Base-by-base conservation (phyloP, 2,888 invertebrate species). In the Lithosia quadra region DNA sequence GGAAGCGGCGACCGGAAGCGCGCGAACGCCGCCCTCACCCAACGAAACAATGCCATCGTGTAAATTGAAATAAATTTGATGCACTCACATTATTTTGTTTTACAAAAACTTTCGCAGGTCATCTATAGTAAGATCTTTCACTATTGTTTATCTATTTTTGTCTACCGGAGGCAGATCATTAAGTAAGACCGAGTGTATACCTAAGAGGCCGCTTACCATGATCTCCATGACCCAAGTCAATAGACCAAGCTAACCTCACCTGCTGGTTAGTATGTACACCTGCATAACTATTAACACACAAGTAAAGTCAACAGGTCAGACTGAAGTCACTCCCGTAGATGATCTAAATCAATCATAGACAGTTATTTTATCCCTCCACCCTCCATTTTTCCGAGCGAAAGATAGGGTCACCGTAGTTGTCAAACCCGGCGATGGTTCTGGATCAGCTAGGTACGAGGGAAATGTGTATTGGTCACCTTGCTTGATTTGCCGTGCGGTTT, bases 1-100 rank as follows among this genome's bases (percentile, higher is more conserved):
- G 91, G 92, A 90, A 91, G 90, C 88, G 77, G 76, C 86, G 86
- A 69, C 91, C 91, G 95, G 94, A 93, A 91, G 91, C 88, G 83
- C 90, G 88, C 87, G 89, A 88, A 87, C 88, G 90, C 88, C 87
- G 86, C 92, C 90, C 89, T 87, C 88, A 78, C 90, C 84, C 84
- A 80, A 82, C 90, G 84, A 93, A 92, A 94, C 94, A 95, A 94
- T 92, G 85, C 90, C 77, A 86, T 90, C 87, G 85, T 87, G 92
- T 93, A 94, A 95, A 95, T 95, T 95, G 94, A 95, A 93, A 95
- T 95, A 94, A 94, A 95, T 95, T n/a, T 93, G 93, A 92, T 86
- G 89, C 86, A 88, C 88, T 89, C 84, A 82, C 86, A 88, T 91
- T 92, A 90, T 91, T 91, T 86, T 73, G 77, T 77, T 84, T 76